Conservation (phyloP, 2,888 invertebrate genomes). For the Macrosoma leucophasiata region DNA sequence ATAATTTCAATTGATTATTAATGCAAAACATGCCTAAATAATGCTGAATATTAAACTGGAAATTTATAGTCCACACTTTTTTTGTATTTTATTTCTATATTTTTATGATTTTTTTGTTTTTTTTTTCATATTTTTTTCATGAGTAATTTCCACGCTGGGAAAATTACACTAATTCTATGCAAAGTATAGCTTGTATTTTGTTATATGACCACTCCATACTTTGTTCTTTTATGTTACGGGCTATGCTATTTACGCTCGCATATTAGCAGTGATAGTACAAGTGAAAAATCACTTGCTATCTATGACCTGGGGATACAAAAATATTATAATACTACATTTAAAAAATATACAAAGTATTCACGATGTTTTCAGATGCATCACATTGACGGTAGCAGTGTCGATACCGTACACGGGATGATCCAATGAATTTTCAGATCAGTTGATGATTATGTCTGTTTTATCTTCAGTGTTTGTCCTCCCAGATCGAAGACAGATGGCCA, state of each 20-base stretch:
- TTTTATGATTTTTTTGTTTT: conserved; percentile 44
- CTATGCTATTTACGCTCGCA: conserved; percentile 73
- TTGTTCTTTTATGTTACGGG: conserved; percentile 71
- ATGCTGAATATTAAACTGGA: conserved; percentile 77
- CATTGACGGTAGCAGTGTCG: too few species aligned
- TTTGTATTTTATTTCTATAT: conserved; percentile 44
- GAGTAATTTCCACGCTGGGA: conserved; percentile 81
- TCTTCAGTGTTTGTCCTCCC: too few species aligned
- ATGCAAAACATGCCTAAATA: conserved; percentile 71
- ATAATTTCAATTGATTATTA: conserved; percentile 55
- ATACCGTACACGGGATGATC: too few species aligned
- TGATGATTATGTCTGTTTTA: too few species aligned
- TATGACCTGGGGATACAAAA: too few species aligned
- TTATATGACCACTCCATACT: conserved; percentile 74
- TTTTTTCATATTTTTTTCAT: conserved; percentile 49
- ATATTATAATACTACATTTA: too few species aligned
- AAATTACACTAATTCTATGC: conserved; percentile 94
- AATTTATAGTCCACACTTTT: conserved; percentile 68
- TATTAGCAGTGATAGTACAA: conserved; percentile 54
- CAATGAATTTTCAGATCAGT: too few species aligned
- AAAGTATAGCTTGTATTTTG: conserved; percentile 91
- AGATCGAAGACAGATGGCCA: too few species aligned
- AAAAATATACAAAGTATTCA: too few species aligned
- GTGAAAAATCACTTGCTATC: too few species aligned
- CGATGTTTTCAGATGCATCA: too few species aligned